Conservation (phyloP, 2,888 invertebrate species). For the Callinectes sapidus region DNA sequence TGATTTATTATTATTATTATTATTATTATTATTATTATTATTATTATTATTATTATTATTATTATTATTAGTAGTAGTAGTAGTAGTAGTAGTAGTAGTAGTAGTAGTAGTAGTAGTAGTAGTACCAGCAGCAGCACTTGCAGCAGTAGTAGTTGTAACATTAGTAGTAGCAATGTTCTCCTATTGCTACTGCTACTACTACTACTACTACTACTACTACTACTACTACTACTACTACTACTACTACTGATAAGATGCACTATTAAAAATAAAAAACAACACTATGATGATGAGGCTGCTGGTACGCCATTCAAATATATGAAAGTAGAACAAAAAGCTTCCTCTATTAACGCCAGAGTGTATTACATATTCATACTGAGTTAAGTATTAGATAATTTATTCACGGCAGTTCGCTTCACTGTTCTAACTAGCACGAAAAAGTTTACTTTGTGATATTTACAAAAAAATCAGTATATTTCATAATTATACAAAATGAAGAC, state of each 20-base stretch:
- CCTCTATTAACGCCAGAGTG: neutral
- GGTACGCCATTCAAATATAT: neutral
- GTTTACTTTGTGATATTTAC: conserved; percentile 3
- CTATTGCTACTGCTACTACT: too few relatives aligned
- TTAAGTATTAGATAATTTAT: neutral
- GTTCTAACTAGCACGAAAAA: neutral
- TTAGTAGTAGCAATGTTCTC: neutral
- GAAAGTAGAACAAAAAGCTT: neutral
- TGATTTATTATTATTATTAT: too few relatives aligned
- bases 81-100: neutral
- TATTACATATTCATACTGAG: conserved; percentile 17
- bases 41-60: too few relatives aligned
- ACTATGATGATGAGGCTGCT: neutral
- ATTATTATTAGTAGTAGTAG: too few relatives aligned
- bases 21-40: too few relatives aligned
- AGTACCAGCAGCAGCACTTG: too few relatives aligned
- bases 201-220: conserved; percentile 32
- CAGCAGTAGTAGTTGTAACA: too few relatives aligned
- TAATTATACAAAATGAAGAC: neutral
- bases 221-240: conserved; percentile 43
- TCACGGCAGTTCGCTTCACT: conserved; percentile 9
- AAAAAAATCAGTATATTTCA: neutral
- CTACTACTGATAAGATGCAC: neutral
- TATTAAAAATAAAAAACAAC: neutral
- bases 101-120: neutral